Percentiles rank a stretch among this genome's conserved stretches.
Evolutionary conservation across 2,888 invertebrate species (phyloP).

Genomic region (Thereva nobilitata): DNA sequence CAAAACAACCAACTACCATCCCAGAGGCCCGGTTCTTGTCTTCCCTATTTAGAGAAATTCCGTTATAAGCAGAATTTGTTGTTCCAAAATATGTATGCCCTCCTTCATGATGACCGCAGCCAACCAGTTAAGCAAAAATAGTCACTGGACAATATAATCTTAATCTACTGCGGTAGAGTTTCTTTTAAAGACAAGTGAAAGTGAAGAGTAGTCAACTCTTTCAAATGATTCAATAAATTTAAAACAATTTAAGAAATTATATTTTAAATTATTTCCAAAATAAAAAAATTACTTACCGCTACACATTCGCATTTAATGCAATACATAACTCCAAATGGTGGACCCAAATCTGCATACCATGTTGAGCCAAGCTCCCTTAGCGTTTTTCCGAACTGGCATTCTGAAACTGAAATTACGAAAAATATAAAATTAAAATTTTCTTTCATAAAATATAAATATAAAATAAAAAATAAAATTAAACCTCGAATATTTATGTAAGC

Average conservation of each 20-base stretch:
- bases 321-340: constrained; percentile 91
- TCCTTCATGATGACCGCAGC: too few species aligned
- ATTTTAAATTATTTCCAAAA: constrained; percentile 11
- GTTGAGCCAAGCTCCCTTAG: constrained; percentile 84
- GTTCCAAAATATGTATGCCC: too few species aligned
- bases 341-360: constrained; percentile 92
- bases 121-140: too few species aligned
- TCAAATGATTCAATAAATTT: too few species aligned
- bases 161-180: too few species aligned
- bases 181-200: too few species aligned
- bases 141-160: too few species aligned
- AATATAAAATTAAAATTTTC: constrained; percentile 10
- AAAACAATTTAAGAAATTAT: background rate
- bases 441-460: constrained; percentile 1
- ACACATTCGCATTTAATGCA: constrained; percentile 96
- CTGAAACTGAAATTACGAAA: constrained; percentile 67
- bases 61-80: too few species aligned
- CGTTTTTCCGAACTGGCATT: constrained; percentile 89
- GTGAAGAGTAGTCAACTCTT: too few species aligned
- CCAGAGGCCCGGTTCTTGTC: too few species aligned
- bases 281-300: constrained; percentile 72
- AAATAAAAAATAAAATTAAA: background rate
- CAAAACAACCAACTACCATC: too few species aligned
- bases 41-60: too few species aligned
- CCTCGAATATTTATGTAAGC: background rate